A percentile compares a stretch with the other conserved stretches of the same genome.
Evolutionary conservation across 2,113 vertebrate genomes (phyloP).

Genomic region (Larimichthys crocea): DNA sequence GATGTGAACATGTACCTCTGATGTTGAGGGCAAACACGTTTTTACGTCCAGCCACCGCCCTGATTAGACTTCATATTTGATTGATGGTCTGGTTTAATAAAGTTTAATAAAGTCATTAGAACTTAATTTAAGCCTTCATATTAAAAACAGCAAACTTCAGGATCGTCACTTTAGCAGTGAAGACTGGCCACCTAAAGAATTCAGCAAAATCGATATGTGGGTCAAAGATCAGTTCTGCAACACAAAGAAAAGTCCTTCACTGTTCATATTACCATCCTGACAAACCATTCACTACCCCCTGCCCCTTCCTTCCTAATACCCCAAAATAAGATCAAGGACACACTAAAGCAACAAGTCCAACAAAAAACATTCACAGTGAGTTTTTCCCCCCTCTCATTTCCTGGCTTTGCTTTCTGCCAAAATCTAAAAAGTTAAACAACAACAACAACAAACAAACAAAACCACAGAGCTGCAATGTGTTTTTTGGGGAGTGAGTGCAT

Average conservation of each 20-base stretch:
- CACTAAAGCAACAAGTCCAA: conserved; percentile 42
- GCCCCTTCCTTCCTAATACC: conserved; percentile 63
- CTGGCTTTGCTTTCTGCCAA: conserved; percentile 65
- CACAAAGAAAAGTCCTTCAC: conserved; percentile 59
- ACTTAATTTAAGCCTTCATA: not conserved
- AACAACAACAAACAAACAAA: not conserved
- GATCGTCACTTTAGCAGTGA: not conserved
- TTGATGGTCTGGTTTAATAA: not conserved
- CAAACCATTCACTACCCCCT: conserved; percentile 32
- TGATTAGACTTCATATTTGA: not conserved
- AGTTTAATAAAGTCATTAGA: no score
- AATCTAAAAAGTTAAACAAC: conserved; percentile 3
- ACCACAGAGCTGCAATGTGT: conserved; percentile 17
- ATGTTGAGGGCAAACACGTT: not conserved
- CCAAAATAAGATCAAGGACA: conserved; percentile 68
- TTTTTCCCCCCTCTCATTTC: conserved; percentile 50
- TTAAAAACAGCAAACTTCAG: not conserved
- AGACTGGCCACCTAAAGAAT: not conserved
- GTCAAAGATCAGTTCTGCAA: conserved; percentile 54
- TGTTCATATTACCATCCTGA: conserved; percentile 35
- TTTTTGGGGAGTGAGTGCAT: not conserved
- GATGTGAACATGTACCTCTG: not conserved
- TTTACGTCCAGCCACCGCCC: not conserved
- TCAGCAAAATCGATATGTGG: conserved; percentile 19
- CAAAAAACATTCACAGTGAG: conserved; percentile 46